Conservation (phyloP, 1,140 invertebrate species). For the Drosophila littoralis region DNA sequence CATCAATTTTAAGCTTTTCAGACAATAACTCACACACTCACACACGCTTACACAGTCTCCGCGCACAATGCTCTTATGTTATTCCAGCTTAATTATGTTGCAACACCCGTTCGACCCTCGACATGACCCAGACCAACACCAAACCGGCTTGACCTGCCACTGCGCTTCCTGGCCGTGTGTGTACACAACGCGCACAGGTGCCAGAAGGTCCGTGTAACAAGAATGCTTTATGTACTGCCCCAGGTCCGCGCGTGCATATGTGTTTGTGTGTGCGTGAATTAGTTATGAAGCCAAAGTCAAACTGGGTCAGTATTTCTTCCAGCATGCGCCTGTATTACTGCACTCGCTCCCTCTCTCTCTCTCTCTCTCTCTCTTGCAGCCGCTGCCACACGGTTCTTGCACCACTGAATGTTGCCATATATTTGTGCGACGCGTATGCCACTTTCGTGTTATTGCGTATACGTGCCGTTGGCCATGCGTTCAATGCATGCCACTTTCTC, state of each 20-base stretch:
- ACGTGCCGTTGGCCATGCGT: conserved; percentile 53
- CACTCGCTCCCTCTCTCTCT: not conserved
- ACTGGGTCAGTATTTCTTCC: conserved; percentile 76
- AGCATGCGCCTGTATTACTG: conserved; percentile 32
- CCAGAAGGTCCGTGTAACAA: conserved; percentile 77
- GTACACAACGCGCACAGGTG: conserved; percentile 68
- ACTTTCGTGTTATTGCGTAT: conserved; percentile 77
- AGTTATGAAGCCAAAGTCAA: conserved; percentile 83
- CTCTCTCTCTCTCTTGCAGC: conserved; percentile 4
- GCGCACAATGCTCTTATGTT: conserved; percentile 60
- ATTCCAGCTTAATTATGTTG: conserved; percentile 81
- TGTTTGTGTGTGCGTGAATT: conserved; percentile 65
- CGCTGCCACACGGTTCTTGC: conserved; percentile 14
- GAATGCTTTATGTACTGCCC: conserved; percentile 77
- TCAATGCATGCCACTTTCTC: conserved; percentile 21
- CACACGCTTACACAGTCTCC: conserved; percentile 33
- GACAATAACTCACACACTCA: conserved; percentile 24
- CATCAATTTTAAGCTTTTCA: conserved; percentile 72
- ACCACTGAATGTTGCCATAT: conserved; percentile 62
- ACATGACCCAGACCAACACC: conserved; percentile 2
- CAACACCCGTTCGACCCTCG: conserved; percentile 60
- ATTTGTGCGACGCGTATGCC: conserved; percentile 57
- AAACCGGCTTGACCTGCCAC: not conserved
- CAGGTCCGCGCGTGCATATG: conserved; percentile 21
- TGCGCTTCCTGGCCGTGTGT: conserved; percentile 18